These are phyloP conservation scores for Elysia crispata DNA, from an alignment of 2,888 invertebrate genomes.

Conservation along the genomic window DNA sequence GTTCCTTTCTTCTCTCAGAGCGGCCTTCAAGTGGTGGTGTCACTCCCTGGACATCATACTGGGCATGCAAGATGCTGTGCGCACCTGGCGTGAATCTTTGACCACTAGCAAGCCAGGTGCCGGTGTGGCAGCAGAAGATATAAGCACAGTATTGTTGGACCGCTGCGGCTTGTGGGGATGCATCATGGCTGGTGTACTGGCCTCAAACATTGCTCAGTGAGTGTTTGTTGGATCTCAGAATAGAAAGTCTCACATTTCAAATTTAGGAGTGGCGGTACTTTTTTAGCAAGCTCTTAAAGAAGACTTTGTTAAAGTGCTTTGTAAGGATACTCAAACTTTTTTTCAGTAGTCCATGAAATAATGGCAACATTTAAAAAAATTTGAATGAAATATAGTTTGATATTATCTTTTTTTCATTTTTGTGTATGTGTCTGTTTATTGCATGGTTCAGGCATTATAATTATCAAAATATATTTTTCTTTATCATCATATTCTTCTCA, in stretches of 20 bases:
- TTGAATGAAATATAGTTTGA: too few relatives aligned
- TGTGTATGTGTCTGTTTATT: not conserved
- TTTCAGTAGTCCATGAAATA: too few relatives aligned
- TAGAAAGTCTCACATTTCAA: too few relatives aligned
- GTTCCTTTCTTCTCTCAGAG: slow-evolving; percentile 55
- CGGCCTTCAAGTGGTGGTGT: slow-evolving; percentile 75
- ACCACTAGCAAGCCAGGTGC: too few relatives aligned
- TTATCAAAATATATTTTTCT: too few relatives aligned
- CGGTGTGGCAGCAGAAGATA: slow-evolving; percentile 57
- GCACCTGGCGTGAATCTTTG: slow-evolving; percentile 67
- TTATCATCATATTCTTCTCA: slow-evolving; percentile 45
- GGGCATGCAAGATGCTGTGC: slow-evolving; percentile 67
- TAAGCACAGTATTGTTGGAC: slow-evolving; percentile 66
- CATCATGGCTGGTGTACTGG: slow-evolving; percentile 72
- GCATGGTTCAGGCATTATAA: not conserved
- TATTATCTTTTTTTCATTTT: too few relatives aligned
- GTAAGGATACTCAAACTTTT: too few relatives aligned
- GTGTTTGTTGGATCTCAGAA: slow-evolving; percentile 44
- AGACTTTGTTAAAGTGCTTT: too few relatives aligned
- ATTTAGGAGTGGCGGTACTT: too few relatives aligned
- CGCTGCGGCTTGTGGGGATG: slow-evolving; percentile 77
- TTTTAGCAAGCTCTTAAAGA: too few relatives aligned
- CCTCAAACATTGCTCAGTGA: slow-evolving; percentile 77
- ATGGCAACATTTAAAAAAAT: too few relatives aligned
- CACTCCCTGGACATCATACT: slow-evolving; percentile 73